Evolutionary conservation across 2,888 invertebrate species (phyloP).

Genomic region (Pachycephus smyrnensis): DNA sequence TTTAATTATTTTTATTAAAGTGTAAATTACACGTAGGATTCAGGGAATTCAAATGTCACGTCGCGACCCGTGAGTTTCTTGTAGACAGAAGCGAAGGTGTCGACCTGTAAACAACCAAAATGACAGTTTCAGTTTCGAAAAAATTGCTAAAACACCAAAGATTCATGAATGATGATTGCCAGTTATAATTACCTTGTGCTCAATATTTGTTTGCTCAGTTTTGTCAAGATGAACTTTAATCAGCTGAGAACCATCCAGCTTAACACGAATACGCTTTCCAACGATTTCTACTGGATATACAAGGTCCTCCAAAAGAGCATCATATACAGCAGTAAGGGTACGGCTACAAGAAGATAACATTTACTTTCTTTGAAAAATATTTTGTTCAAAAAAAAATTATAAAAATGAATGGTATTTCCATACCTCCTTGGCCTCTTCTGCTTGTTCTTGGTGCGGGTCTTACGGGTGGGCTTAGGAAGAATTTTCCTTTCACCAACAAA

Average conservation of each 20-base stretch:
- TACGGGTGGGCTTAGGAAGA: constrained; percentile 96
- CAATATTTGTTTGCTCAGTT: constrained; percentile 98
- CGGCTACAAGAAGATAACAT: constrained; percentile 69
- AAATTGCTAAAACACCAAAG: neutral
- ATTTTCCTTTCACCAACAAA: constrained; percentile 98
- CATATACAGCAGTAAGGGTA: constrained; percentile 97
- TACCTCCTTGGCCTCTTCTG: constrained; percentile 81
- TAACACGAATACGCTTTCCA: constrained; percentile 96
- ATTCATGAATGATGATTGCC: constrained; percentile 13
- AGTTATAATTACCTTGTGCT: constrained; percentile 86
- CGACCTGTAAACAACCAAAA: constrained; percentile 79
- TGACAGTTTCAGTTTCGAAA: constrained; percentile 10
- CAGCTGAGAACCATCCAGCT: constrained; percentile 94
- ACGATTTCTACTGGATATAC: constrained; percentile 99
- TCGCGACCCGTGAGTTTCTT: constrained; percentile 99
- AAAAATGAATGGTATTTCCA: constrained; percentile 14
- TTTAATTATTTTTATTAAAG: constrained; percentile 34
- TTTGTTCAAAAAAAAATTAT: neutral
- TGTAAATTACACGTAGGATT: constrained; percentile 87
- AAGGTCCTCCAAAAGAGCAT: constrained; percentile 96
- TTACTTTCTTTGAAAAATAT: neutral
- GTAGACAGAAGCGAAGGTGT: constrained; percentile 98
- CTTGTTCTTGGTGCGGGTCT: constrained; percentile 82
- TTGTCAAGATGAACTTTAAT: constrained; percentile 99
- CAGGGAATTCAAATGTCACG: constrained; percentile 99